Percentiles rank a stretch among this genome's conserved stretches.
Conservation (phyloP, 2,113 vertebrate species). For the Ictidomys tridecemlineatus region DNA sequence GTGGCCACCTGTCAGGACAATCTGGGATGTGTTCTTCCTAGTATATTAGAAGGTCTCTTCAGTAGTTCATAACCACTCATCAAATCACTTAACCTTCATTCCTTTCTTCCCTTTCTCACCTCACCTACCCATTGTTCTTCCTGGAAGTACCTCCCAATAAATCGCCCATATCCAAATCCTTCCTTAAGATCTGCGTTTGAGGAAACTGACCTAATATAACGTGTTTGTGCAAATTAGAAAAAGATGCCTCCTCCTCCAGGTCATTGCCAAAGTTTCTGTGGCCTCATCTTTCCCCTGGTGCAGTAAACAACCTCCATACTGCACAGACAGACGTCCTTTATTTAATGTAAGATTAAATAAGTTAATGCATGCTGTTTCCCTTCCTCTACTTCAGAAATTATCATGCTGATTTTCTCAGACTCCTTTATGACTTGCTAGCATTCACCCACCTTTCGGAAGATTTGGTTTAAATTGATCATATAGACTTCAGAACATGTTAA, state of each 20-base stretch:
- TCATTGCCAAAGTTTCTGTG: not conserved
- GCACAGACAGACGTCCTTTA: not conserved
- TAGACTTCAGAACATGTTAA: not conserved
- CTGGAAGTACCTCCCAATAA: not conserved
- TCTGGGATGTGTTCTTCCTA: not conserved
- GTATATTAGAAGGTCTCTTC: not conserved
- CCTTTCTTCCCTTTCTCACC: not conserved
- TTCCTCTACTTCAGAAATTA: not conserved
- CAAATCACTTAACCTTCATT: no score
- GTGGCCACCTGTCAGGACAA: not conserved
- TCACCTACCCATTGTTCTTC: not conserved
- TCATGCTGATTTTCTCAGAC: not conserved
- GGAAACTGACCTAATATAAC: not conserved
- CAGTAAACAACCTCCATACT: not conserved
- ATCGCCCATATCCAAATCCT: not conserved
- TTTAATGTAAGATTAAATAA: not conserved
- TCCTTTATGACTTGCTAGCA: not conserved
- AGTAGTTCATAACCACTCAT: not conserved
- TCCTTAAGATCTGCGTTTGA: not conserved
- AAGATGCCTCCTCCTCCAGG: not conserved
- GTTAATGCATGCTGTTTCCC: not conserved
- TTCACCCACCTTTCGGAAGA: not conserved
- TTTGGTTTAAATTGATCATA: not conserved
- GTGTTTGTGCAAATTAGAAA: not conserved
- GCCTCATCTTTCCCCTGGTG: not conserved